These are phyloP conservation scores for Apus apus DNA, from an alignment of 2,113 vertebrate genomes.

Conservation along the genomic window DNA sequence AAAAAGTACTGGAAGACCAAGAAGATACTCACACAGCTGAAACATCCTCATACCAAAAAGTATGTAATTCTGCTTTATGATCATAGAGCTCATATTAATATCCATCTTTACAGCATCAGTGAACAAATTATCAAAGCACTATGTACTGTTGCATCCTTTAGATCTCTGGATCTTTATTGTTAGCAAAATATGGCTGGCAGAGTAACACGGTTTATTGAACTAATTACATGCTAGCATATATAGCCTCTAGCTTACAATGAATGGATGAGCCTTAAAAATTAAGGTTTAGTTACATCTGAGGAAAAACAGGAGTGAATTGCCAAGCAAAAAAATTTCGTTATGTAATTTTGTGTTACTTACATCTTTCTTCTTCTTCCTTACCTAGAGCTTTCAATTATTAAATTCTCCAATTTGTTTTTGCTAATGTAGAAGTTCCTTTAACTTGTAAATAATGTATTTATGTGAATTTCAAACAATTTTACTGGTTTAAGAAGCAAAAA, in stretches of 20 bases:
- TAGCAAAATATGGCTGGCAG: background rate
- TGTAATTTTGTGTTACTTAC: background rate
- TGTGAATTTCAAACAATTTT: background rate
- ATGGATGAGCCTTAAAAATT: background rate
- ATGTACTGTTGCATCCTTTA: background rate
- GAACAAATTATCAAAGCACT: background rate
- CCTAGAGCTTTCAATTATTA: background rate
- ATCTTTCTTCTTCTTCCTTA: background rate
- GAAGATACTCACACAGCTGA: conserved; percentile 86
- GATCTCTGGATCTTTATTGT: background rate
- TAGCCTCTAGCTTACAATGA: background rate
- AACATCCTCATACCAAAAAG: conserved; percentile 85
- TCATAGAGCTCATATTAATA: background rate
- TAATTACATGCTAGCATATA: background rate
- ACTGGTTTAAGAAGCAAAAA: background rate
- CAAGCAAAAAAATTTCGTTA: background rate
- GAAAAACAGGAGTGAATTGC: background rate
- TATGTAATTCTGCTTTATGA: conserved; percentile 59
- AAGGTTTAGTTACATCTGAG: background rate
- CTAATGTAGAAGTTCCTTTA: background rate
- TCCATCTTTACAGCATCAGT: background rate
- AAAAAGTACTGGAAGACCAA: conserved; percentile 86
- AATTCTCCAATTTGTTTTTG: background rate
- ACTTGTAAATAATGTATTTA: background rate
- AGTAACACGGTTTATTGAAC: background rate